A percentile compares a stretch with the other conserved stretches of the same genome.
These are phyloP conservation scores for Bombus sylvicola DNA, from an alignment of 1,140 invertebrate species.

Conservation along the genomic window DNA sequence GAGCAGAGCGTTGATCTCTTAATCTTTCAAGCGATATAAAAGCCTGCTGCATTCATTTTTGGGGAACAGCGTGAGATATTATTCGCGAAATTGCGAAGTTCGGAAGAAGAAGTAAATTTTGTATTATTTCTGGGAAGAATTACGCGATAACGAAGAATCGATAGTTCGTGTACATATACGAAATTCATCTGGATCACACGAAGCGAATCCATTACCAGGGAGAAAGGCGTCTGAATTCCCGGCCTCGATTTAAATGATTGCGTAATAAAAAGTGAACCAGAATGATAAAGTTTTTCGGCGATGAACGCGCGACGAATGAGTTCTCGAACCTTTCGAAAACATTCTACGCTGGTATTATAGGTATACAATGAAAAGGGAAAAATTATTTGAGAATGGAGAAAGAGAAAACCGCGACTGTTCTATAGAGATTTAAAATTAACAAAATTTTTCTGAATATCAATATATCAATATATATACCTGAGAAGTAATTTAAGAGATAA, in stretches of 20 bases:
- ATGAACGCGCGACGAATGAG: not conserved
- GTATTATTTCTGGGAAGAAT: not conserved
- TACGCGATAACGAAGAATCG: not conserved
- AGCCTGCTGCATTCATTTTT: not conserved
- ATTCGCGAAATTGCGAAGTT: too few relatives aligned
- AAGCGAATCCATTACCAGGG: conserved; percentile 44
- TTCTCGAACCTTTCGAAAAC: not conserved
- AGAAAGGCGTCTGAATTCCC: conserved; percentile 61
- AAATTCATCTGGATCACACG: conserved; percentile 19
- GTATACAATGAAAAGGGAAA: not conserved
- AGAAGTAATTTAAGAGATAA: not conserved
- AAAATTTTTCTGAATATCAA: too few relatives aligned
- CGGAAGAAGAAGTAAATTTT: too few relatives aligned
- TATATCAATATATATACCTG: not conserved
- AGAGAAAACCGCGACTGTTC: not conserved
- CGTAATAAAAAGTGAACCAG: conserved; percentile 44
- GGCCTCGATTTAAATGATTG: conserved; percentile 60
- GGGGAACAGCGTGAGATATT: not conserved
- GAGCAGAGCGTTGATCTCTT: too few relatives aligned
- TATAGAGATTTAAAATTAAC: not conserved
- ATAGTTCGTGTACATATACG: not conserved
- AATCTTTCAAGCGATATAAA: not conserved
- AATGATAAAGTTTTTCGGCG: conserved; percentile 48
- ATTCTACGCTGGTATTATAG: too few relatives aligned
- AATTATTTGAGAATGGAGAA: not conserved